Conservation (phyloP, 2,797 vertebrate genomes). For the Galagoides demidoff region DNA sequence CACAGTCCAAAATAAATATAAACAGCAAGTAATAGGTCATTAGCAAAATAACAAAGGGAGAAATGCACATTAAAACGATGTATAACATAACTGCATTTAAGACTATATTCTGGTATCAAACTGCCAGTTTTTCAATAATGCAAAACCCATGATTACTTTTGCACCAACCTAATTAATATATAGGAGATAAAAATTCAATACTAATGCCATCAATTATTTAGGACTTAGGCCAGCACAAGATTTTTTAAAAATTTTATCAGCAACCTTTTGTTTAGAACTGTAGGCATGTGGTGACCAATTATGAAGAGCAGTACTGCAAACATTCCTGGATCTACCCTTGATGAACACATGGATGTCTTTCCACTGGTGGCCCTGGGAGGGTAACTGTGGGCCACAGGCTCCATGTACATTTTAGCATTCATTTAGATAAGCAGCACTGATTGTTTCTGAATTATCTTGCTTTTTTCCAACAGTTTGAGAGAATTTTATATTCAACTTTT, state of each 20-base stretch:
- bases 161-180: too few relatives aligned
- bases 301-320: not conserved
- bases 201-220: slow-evolving; percentile 44
- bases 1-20: too few relatives aligned
- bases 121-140: too few relatives aligned
- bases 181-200: not conserved
- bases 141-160: too few relatives aligned
- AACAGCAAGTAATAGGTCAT: too few relatives aligned
- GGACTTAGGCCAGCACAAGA: not conserved
- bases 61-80: too few relatives aligned
- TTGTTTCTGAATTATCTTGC: not conserved
- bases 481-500: not conserved
- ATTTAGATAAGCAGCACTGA: not conserved
- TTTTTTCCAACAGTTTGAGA: not conserved
- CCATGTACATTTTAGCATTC: not conserved
- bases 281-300: too few relatives aligned
- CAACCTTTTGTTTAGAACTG: not conserved
- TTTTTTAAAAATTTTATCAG: not conserved
- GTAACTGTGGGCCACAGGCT: not conserved
- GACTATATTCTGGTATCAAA: too few relatives aligned
- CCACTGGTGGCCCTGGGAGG: not conserved
- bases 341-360: not conserved
- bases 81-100: too few relatives aligned
- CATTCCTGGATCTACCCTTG: not conserved
- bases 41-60: too few relatives aligned